Evolutionary conservation across 2,888 invertebrate genomes (phyloP), one percentile per base, ranked within the genome.

Genomic region (Cremastinae sp.): DNA sequence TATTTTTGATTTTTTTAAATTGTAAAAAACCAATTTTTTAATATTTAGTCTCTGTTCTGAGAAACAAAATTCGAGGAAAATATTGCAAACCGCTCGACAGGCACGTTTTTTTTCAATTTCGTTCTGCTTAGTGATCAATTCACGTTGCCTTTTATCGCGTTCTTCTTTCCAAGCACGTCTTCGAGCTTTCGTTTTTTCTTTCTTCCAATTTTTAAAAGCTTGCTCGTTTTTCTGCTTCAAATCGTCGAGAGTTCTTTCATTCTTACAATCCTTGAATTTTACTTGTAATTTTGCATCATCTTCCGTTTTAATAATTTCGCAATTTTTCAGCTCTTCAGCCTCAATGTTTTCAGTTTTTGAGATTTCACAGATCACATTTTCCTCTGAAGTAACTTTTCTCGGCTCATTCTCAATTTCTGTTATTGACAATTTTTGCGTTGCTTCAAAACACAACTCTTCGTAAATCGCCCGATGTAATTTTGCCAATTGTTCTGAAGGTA

Each of bases 181-280:
- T 22, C 81, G 80, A 1, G 16, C 59, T 10, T 59, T 51, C 1
- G 61, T 80, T 49, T 85, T 84, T 9, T 37, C 74, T 41, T 56
- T 72, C 18, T 77, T 84, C 84, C 83, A 85, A 53, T 61, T 62
- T 1, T 85, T 80, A 12, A 83, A 85, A 3, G 84, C 72, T 55
- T 78, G 61, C n/a, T 75, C 49, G 35, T 55, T 69, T 41, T 12
- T 68, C 65, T 64, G 10, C 2, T n/a, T 74, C 43, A 12, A 12
- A 53, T 62, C 20, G 49, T 43, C 12, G 47, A 58, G 64, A 37
- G 39, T 35, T 53, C 0, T 49, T 62, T 51, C 12, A 41, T 45
- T 41, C 37, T 43, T 37, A 22, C 53, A 37, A 14, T 62, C 41
- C 39, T 20, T 9, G 28, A 49, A 12, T 18, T 71, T 71, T 71